Evolutionary conservation across 2,113 vertebrate genomes (phyloP), one percentile per base, ranked within the genome.

Genomic region (Geococcyx californianus): DNA sequence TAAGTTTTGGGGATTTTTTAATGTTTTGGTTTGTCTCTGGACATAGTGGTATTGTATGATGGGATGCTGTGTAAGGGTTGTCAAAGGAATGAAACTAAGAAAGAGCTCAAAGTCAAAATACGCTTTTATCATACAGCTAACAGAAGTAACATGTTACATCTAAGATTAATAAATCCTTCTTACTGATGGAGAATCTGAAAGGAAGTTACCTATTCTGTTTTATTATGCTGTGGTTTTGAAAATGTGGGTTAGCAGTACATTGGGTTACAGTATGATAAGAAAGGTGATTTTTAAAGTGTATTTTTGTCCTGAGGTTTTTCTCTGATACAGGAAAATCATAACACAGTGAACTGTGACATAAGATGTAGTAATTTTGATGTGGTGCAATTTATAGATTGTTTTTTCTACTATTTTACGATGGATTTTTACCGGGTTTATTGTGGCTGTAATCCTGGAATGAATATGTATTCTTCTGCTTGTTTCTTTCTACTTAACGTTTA

Each of bases 1-100:
- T 99, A 98, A 98, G 97, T 98, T 52, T 25, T 38, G 11, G 24
- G 17, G 16, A 21, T 34, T 90, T 58, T 70, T 28, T 56, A 66
- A 16, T 38, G 4, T 73, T 85, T 70, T 64, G 14, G 6, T 80
- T 80, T 92, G 7, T 76, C 23, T 75, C 4, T 77, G 36, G 29
- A 17, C 3, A 4, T 75, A 59, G 38, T 47, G 29, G 56, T 54
- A 42, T 59, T 54, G 40, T 52, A 16, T 52, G 52, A 44, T 72
- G 54, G 21, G 31, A 24, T 72, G 36, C 18, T 60, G 6, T 49
- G 4, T 54, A 36, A 75, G 49, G 25, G 9, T 77, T 83, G 26
- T n/a, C 55, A 69, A n/a, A 67, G 26, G 44, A 49, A 26, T 18
- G 59, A 7, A 16, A 52, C 34, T 56, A 62, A 77, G 36, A 52